These are phyloP conservation scores for Temnothorax curvispinosus DNA, from an alignment of 1,140 invertebrate species.

Conservation along the genomic window DNA sequence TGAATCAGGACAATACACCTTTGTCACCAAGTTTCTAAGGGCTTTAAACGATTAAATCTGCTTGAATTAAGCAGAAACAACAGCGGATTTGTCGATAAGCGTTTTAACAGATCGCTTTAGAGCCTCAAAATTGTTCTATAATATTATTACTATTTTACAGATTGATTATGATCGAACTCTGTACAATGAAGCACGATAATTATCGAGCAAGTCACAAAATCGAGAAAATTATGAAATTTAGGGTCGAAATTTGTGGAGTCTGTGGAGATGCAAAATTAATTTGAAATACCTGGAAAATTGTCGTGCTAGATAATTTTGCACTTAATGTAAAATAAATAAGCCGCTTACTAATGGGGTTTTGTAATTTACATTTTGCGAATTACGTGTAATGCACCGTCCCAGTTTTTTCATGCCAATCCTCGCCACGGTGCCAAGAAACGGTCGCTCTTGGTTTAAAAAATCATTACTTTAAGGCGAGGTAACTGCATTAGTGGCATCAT, in stretches of 20 bases:
- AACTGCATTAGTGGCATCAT: constrained; percentile 48
- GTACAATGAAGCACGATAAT: background rate
- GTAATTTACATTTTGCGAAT: constrained; percentile 9
- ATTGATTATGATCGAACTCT: background rate
- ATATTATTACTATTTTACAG: background rate
- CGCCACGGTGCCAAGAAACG: background rate
- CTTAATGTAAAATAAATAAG: background rate
- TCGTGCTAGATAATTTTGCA: background rate
- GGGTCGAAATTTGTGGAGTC: background rate
- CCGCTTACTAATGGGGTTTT: background rate
- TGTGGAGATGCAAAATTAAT: background rate
- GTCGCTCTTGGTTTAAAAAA: constrained; percentile 28
- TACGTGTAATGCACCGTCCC: background rate
- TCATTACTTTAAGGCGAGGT: constrained; percentile 41
- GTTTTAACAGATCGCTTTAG: constrained; percentile 12
- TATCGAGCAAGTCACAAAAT: background rate
- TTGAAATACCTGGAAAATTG: background rate
- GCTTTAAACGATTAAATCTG: constrained; percentile 16
- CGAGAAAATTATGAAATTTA: background rate
- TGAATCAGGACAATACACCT: background rate
- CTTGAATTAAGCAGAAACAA: constrained; percentile 14
- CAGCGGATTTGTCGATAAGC: constrained; percentile 18
- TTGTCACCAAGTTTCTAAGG: constrained; percentile 23
- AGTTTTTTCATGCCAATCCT: background rate
- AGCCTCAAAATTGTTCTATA: background rate